phyloP scores from a whole-genome alignment of 2,888 invertebrate genomes.

The Merodon equestris region DNA sequence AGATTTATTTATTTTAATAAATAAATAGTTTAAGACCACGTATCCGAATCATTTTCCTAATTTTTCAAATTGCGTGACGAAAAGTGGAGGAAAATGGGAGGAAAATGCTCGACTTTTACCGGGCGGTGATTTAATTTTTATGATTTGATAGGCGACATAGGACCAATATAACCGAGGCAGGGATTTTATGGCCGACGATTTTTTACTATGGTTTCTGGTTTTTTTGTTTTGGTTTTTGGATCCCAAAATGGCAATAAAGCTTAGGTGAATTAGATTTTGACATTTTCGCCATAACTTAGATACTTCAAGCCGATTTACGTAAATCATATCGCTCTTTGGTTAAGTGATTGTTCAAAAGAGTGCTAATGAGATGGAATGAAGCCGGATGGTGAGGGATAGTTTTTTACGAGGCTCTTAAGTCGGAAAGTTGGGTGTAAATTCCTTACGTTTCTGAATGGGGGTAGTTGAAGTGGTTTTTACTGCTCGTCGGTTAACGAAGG shows the following conservation, averaged over 20 bases:
- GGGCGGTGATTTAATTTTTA: conserved; percentile 30
- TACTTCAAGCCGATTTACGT: conserved; percentile 1
- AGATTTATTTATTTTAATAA: conserved; percentile 13
- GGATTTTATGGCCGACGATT: conserved; percentile 9
- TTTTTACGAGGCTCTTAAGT: too few relatives aligned
- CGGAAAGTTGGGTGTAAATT: too few relatives aligned
- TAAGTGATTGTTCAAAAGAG: too few relatives aligned
- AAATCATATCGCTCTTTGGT: neutral
- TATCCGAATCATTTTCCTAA: neutral
- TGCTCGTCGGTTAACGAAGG: too few relatives aligned
- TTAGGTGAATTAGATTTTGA: conserved; percentile 23
- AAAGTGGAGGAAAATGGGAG: neutral
- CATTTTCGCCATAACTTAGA: conserved; percentile 5
- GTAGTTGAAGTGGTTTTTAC: too few relatives aligned
- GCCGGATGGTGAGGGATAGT: too few relatives aligned
- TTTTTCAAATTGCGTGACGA: conserved; percentile 9
- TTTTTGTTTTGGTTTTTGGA: neutral
- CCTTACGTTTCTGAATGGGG: too few relatives aligned
- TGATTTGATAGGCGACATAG: conserved; percentile 17
- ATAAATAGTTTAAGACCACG: neutral
- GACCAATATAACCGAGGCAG: neutral
- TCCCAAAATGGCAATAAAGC: neutral
- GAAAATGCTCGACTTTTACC: conserved; percentile 20
- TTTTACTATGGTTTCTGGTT: neutral
- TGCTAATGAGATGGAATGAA: too few relatives aligned